Evolutionary conservation across 2,888 invertebrate species (phyloP).

Genomic region (Limenitis camilla): DNA sequence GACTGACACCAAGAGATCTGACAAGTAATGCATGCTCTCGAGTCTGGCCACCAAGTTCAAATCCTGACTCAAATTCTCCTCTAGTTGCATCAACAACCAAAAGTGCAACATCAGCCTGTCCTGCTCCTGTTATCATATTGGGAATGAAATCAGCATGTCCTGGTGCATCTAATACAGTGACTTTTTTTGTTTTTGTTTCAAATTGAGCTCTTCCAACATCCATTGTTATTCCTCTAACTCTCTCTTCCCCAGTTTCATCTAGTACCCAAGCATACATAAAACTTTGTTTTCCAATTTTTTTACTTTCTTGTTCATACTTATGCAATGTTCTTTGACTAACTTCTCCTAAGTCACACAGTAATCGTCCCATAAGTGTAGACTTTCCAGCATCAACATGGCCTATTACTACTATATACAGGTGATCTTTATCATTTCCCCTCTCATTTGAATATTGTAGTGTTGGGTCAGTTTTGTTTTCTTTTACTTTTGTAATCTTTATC

Average conservation of each 20-base stretch:
- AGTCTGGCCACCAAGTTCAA: conserved; percentile 98
- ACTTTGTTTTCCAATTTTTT: conserved; percentile 97
- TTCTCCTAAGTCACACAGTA: conserved; percentile 90
- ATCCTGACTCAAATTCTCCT: conserved; percentile 99
- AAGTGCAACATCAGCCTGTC: conserved; percentile 97
- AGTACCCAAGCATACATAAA: conserved; percentile 99
- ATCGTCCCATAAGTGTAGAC: conserved; percentile 96
- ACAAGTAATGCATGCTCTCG: conserved; percentile 97
- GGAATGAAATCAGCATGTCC: conserved; percentile 99
- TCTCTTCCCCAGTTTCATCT: conserved; percentile 98
- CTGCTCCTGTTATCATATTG: conserved; percentile 99
- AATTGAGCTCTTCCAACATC: conserved; percentile 96
- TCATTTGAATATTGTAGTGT: conserved; percentile 80
- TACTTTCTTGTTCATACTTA: conserved; percentile 97
- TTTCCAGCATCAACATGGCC: conserved; percentile 99
- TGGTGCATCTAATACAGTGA: conserved; percentile 95
- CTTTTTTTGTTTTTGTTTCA: conserved; percentile 87
- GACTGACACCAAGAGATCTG: conserved; percentile 90
- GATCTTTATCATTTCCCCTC: conserved; percentile 86
- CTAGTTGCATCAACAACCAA: conserved; percentile 96
- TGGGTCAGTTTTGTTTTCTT: conserved; percentile 75
- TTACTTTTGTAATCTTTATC: conserved; percentile 55
- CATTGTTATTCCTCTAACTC: conserved; percentile 98
- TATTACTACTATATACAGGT: conserved; percentile 92
- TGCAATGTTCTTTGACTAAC: conserved; percentile 92